Percentiles rank a stretch among this genome's conserved stretches.
phyloP scores from a whole-genome alignment of 2,888 invertebrate genomes.

The Ephialtes manifestator region DNA sequence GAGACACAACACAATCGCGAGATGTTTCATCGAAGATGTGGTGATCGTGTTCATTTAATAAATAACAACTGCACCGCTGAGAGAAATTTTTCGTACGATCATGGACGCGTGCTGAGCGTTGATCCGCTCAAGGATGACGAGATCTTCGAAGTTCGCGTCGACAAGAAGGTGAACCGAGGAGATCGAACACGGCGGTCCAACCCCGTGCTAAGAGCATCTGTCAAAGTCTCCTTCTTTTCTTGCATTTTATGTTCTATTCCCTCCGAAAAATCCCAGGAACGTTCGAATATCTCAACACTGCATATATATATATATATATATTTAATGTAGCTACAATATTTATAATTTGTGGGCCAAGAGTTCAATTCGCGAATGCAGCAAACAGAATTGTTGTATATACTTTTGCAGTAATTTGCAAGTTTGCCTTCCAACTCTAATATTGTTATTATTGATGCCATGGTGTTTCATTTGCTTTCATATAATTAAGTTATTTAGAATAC shows the following conservation, averaged over 20 bases:
- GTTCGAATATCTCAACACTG: neutral
- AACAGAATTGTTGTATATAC: no score
- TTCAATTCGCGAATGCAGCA: no score
- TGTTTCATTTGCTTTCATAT: no score
- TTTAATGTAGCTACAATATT: no score
- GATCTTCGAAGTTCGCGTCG: constrained; percentile 94
- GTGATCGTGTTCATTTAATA: constrained; percentile 93
- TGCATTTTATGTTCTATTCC: neutral
- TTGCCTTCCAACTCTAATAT: no score
- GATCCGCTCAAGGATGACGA: constrained; percentile 93
- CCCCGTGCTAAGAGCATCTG: constrained; percentile 8
- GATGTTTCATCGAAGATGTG: constrained; percentile 93
- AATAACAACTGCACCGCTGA: constrained; percentile 94
- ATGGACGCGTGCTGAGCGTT: constrained; percentile 94
- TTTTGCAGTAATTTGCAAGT: no score
- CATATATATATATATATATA: no score
- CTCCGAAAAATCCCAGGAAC: neutral
- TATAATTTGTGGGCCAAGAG: no score
- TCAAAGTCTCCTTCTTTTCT: constrained; percentile 7
- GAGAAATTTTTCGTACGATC: constrained; percentile 93
- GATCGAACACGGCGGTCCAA: constrained; percentile 3
- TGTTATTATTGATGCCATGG: no score
- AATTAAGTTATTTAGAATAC: no score
- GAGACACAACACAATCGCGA: constrained; percentile 66
- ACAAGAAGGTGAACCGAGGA: constrained; percentile 91